Conservation (phyloP, 2,888 invertebrate species). For the Drosophila koepferae region DNA sequence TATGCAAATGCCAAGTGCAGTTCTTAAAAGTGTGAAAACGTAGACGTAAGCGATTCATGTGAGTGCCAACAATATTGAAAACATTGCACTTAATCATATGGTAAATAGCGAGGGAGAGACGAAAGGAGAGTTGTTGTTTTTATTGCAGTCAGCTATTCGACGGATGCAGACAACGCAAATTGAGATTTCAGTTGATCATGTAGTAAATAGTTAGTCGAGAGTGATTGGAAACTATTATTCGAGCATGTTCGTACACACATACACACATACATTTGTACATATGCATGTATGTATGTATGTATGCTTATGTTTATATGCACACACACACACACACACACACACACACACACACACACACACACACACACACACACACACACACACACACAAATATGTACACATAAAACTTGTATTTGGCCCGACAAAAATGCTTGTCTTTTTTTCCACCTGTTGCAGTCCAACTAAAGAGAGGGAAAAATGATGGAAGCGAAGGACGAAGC, state of each 20-base stretch:
- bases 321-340: too few relatives aligned
- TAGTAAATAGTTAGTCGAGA: conserved; percentile 14
- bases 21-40: conserved; percentile 69
- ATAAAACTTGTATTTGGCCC: conserved; percentile 33
- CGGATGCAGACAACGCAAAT: conserved; percentile 33
- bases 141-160: conserved; percentile 10
- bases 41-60: conserved; percentile 55
- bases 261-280: too few relatives aligned
- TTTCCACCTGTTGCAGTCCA: conserved; percentile 43
- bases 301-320: too few relatives aligned
- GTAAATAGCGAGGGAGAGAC: conserved; percentile 8
- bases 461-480: not conserved
- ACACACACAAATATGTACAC: not conserved
- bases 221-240: conserved; percentile 28
- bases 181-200: conserved; percentile 13
- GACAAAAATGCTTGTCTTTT: conserved; percentile 32
- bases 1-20: conserved; percentile 72
- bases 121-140: not conserved
- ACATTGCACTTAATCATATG: conserved; percentile 33
- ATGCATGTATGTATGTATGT: too few relatives aligned
- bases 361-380: too few relatives aligned
- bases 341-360: too few relatives aligned
- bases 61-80: conserved; percentile 46
- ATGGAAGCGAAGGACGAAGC: not conserved
- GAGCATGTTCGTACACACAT: not conserved